phyloP scores from a whole-genome alignment of 2,113 vertebrate species.

The Eira barbara region DNA sequence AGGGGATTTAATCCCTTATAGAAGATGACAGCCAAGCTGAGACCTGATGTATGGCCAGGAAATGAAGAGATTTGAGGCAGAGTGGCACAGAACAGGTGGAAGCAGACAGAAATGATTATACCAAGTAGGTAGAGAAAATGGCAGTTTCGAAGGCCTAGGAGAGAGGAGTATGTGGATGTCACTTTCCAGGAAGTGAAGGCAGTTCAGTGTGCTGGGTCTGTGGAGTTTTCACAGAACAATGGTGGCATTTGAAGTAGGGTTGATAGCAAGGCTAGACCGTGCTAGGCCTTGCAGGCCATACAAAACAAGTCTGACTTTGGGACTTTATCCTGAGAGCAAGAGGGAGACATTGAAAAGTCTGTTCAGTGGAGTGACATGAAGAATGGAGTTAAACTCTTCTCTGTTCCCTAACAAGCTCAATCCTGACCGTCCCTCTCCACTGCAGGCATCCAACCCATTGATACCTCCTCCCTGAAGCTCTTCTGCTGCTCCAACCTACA shows the following conservation, averaged over 20 bases:
- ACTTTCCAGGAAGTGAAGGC: constrained; percentile 4
- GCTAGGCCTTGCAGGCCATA: neutral
- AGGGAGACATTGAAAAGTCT: neutral
- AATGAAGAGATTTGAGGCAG: constrained; percentile 27
- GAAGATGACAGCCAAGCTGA: constrained; percentile 10
- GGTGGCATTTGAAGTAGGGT: neutral
- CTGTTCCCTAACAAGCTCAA: neutral
- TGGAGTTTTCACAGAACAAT: neutral
- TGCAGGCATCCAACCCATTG: neutral
- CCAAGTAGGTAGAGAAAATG: neutral
- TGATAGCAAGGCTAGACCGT: neutral
- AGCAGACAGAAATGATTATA: neutral
- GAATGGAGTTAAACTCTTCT: neutral
- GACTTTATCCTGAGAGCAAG: neutral
- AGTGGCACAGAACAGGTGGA: neutral
- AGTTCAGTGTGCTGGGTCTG: neutral
- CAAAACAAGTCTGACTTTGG: neutral
- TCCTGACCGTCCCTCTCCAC: neutral
- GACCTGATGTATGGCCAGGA: neutral
- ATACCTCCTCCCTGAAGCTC: neutral
- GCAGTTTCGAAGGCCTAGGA: constrained; percentile 7
- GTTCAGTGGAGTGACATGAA: neutral
- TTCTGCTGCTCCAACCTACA: neutral
- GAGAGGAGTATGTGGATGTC: neutral
- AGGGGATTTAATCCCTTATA: neutral